phyloP scores from a whole-genome alignment of 64 coral and sea anemone species.

The Pocillopora damicornis region DNA sequence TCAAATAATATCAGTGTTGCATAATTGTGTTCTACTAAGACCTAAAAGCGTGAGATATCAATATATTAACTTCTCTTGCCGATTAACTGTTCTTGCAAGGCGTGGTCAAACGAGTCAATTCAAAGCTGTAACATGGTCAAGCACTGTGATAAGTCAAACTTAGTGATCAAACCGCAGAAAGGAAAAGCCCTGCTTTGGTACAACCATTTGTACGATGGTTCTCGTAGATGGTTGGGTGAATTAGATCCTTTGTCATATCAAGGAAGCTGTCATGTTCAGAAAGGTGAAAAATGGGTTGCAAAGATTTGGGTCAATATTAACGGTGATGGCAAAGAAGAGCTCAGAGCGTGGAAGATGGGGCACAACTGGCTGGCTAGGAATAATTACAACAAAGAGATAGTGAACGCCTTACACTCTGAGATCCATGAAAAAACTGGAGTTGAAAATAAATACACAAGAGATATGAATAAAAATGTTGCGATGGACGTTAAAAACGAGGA shows the following conservation, averaged over 20 bases:
- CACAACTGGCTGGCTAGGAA: slow-evolving; percentile 77
- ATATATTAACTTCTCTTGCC: neutral
- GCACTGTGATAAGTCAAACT: slow-evolving; percentile 72
- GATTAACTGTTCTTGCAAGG: slow-evolving; percentile 31
- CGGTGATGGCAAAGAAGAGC: slow-evolving; percentile 71
- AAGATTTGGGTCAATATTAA: slow-evolving; percentile 87
- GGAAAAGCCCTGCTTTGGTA: slow-evolving; percentile 96
- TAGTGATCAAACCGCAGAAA: slow-evolving; percentile 67
- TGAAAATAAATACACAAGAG: slow-evolving; percentile 66
- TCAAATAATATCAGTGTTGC: too few species aligned
- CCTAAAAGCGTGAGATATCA: too few species aligned
- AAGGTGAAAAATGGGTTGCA: slow-evolving; percentile 92
- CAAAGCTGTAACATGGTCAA: slow-evolving; percentile 83
- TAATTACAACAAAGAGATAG: slow-evolving; percentile 73
- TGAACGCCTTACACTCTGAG: slow-evolving; percentile 35
- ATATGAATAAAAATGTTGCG: slow-evolving; percentile 34
- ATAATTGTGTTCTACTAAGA: too few species aligned
- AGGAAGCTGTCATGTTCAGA: slow-evolving; percentile 72
- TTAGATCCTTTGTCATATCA: slow-evolving; percentile 77
- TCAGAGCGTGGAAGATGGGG: slow-evolving; percentile 79
- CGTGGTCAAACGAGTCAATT: slow-evolving; percentile 65
- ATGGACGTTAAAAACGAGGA: neutral
- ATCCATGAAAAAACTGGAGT: slow-evolving; percentile 6
- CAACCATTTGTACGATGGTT: slow-evolving; percentile 68
- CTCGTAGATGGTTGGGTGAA: slow-evolving; percentile 64